phyloP scores from a whole-genome alignment of 2,113 vertebrate species.

The Cavia aperea region DNA sequence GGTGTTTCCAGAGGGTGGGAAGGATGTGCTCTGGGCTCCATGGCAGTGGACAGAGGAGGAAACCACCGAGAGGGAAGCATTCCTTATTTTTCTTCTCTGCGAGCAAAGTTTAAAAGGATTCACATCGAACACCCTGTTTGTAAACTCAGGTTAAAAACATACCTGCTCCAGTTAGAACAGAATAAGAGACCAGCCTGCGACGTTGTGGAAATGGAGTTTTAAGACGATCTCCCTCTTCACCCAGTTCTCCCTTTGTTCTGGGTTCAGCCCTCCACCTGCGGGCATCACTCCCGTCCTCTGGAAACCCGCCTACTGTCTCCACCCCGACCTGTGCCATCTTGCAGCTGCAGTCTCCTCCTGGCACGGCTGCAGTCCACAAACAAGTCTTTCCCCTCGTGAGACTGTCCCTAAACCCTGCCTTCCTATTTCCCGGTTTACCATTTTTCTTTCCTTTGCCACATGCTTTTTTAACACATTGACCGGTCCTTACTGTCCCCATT shows the following conservation, averaged over 20 bases:
- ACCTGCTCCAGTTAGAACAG: neutral
- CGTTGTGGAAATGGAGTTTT: fast-evolving
- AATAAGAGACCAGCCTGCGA: fast-evolving
- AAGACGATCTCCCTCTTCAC: neutral
- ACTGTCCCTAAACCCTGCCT: neutral
- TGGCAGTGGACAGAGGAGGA: neutral
- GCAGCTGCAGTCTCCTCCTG: neutral
- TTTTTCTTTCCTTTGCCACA: neutral
- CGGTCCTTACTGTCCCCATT: neutral
- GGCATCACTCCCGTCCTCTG: neutral
- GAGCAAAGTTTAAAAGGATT: neutral
- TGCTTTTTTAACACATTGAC: neutral
- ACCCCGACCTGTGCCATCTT: neutral
- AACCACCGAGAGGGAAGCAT: neutral
- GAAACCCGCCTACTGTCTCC: too few species aligned
- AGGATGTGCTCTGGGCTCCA: neutral
- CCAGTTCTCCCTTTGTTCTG: neutral
- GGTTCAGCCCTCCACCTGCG: neutral
- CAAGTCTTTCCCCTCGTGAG: neutral
- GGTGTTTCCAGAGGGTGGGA: neutral
- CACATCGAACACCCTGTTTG: neutral
- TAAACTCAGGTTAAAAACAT: neutral
- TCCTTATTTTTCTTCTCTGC: neutral
- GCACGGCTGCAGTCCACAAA: neutral
- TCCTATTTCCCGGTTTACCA: fast-evolving